phyloP scores from a whole-genome alignment of 2,888 invertebrate genomes.

The Augochlorella aurata region DNA sequence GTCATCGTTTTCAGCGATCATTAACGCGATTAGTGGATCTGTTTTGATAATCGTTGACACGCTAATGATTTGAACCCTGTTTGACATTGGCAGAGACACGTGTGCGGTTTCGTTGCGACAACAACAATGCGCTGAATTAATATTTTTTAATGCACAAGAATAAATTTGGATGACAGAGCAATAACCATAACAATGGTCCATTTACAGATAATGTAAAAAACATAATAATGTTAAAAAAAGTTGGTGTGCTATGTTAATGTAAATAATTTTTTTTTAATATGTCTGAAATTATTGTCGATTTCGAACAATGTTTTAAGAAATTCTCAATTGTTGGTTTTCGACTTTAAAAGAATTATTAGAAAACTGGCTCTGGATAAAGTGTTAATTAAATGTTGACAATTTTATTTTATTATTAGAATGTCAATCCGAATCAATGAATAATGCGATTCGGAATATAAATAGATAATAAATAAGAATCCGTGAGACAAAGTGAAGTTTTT shows the following conservation, averaged over 20 bases:
- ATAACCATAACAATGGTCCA: background rate
- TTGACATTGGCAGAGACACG: background rate
- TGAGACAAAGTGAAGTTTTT: too few species aligned
- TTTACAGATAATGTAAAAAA: too few species aligned
- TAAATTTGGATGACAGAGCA: background rate
- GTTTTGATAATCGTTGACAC: constrained; percentile 38
- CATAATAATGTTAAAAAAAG: too few species aligned
- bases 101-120: background rate
- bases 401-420: background rate
- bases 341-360: too few species aligned
- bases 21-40: constrained; percentile 64
- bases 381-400: background rate
- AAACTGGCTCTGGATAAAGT: too few species aligned
- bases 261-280: too few species aligned
- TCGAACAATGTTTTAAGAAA: too few species aligned
- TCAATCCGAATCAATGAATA: background rate
- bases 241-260: too few species aligned
- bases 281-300: too few species aligned
- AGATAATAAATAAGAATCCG: background rate
- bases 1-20: constrained; percentile 64
- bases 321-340: too few species aligned
- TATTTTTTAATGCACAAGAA: background rate
- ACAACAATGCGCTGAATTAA: background rate
- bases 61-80: background rate
- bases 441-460: background rate